Percentiles rank a stretch among this genome's conserved stretches.
phyloP scores from a whole-genome alignment of 2,888 invertebrate genomes.

The Drosophila maculinotata region DNA sequence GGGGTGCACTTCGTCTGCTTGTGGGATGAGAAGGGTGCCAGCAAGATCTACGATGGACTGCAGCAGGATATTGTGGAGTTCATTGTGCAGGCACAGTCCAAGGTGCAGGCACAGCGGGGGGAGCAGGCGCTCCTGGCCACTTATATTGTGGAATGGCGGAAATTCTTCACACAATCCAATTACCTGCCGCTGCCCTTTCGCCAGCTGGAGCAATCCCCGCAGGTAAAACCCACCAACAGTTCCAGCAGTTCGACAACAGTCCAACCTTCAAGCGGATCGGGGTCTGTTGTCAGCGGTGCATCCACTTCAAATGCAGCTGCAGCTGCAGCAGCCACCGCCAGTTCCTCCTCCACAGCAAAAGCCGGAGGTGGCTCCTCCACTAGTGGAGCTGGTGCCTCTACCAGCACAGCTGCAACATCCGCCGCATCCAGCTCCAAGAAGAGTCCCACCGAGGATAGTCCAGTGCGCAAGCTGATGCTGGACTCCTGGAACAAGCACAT shows the following conservation, averaged over 20 bases:
- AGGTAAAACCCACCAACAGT: slow-evolving; percentile 87
- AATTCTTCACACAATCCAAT: slow-evolving; percentile 98
- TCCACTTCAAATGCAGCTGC: slow-evolving; percentile 56
- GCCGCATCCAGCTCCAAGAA: slow-evolving; percentile 85
- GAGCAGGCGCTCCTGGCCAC: slow-evolving; percentile 98
- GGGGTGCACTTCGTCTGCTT: slow-evolving; percentile 97
- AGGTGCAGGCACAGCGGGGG: slow-evolving; percentile 95
- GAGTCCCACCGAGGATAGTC: slow-evolving; percentile 92
- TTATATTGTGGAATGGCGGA: slow-evolving; percentile 99
- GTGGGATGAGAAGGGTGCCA: slow-evolving; percentile 98
- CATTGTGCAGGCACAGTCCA: slow-evolving; percentile 95
- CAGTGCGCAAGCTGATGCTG: slow-evolving; percentile 97
- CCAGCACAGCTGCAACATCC: slow-evolving; percentile 64
- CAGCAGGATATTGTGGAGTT: slow-evolving; percentile 97
- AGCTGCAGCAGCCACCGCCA: slow-evolving; percentile 54
- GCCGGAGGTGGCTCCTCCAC: slow-evolving; percentile 24
- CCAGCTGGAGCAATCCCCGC: slow-evolving; percentile 94
- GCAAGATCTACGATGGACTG: slow-evolving; percentile 94
- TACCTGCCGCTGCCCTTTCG: slow-evolving; percentile 98
- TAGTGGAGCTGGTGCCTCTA: slow-evolving; percentile 41
- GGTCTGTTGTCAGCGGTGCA: slow-evolving; percentile 55
- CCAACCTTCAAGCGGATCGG: no score
- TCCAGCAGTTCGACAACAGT: slow-evolving; percentile 29
- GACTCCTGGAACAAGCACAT: slow-evolving; percentile 99
- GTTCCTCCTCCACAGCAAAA: slow-evolving; percentile 47